These are phyloP conservation scores for Drosophila lini DNA, from an alignment of 1,140 invertebrate species.

Conservation along the genomic window DNA sequence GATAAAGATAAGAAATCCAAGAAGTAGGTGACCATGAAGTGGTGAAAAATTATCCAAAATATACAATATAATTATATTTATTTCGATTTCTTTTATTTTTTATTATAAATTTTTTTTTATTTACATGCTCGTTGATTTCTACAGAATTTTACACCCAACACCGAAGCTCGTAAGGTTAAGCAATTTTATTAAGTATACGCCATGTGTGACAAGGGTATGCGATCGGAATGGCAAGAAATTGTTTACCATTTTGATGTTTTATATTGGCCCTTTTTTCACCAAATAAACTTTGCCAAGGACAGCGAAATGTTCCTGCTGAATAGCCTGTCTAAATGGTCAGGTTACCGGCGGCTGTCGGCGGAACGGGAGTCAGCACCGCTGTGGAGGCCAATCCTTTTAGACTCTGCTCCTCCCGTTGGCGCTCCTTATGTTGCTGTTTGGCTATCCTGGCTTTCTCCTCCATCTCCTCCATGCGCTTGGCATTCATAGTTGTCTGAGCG, in stretches of 20 bases:
- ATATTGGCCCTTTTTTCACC: no score
- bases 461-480: conserved; percentile 69
- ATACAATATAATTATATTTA: no score
- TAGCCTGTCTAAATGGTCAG: conserved; percentile 59
- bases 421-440: conserved; percentile 35
- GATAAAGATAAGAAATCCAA: no score
- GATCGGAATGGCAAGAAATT: not conserved
- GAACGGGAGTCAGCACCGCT: conserved; percentile 29
- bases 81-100: no score
- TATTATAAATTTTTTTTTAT: no score
- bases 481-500: conserved; percentile 71
- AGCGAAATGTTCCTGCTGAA: no score
- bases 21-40: no score
- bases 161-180: conserved; percentile 1
- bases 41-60: no score
- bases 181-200: conserved; percentile 37
- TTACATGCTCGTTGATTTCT: conserved; percentile 11
- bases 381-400: conserved; percentile 28
- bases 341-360: conserved; percentile 14
- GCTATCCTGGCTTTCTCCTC: conserved; percentile 58
- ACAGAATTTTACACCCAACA: not conserved
- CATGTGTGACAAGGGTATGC: conserved; percentile 7
- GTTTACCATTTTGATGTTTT: no score
- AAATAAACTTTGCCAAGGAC: no score
- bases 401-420: conserved; percentile 43